Evolutionary conservation across 2,797 vertebrate species (phyloP).

Genomic region (Sebastolobus alascanus): DNA sequence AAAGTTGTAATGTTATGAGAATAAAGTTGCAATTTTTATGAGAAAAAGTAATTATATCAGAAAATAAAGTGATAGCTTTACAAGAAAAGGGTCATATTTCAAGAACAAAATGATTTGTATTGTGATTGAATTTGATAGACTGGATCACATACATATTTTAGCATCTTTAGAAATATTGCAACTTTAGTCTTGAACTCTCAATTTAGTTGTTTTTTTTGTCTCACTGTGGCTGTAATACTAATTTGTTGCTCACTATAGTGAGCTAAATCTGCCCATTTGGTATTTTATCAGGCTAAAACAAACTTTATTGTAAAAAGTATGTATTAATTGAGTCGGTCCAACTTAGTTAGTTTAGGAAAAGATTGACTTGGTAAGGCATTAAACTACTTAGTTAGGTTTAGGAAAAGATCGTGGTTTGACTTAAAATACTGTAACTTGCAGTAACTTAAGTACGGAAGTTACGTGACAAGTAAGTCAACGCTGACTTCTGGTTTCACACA

Average conservation of each 20-base stretch:
- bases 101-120: background rate
- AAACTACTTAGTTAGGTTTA: too few species aligned
- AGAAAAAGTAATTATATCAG: too few species aligned
- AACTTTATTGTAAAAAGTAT: background rate
- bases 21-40: background rate
- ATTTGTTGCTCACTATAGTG: background rate
- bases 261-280: background rate
- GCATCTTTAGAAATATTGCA: background rate
- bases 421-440: too few species aligned
- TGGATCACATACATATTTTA: background rate
- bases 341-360: background rate
- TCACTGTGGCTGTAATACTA: background rate
- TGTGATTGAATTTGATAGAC: background rate
- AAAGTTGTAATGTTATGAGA: background rate
- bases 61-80: background rate
- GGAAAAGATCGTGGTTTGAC: too few species aligned
- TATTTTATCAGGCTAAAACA: conserved; percentile 2
- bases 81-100: background rate
- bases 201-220: background rate
- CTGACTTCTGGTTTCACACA: too few species aligned
- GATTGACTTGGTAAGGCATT: too few species aligned
- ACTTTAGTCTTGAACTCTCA: background rate
- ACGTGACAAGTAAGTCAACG: too few species aligned
- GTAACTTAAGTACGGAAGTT: too few species aligned
- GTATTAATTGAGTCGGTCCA: background rate